These are phyloP conservation scores for Chloropsis cyanopogon DNA, from an alignment of 2,113 vertebrate genomes.

Conservation along the genomic window DNA sequence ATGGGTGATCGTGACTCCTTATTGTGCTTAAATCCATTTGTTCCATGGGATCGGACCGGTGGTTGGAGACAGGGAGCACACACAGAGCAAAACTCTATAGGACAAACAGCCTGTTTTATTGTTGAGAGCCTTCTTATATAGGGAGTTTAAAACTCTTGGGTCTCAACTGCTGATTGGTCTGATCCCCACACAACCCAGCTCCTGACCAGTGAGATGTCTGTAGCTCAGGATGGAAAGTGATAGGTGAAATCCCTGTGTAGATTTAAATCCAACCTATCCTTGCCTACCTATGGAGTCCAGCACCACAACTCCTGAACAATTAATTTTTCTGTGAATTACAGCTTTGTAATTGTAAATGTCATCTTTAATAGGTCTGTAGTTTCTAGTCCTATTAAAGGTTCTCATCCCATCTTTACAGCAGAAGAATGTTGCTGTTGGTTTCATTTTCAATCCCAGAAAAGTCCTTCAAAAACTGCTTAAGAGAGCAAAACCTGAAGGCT, in stretches of 20 bases:
- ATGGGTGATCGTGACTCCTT: not conserved
- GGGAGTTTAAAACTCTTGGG: not conserved
- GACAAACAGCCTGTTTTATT: not conserved
- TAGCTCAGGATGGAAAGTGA: not conserved
- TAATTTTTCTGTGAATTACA: not conserved
- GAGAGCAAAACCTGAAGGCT: not conserved
- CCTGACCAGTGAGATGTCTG: not conserved
- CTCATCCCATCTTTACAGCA: not conserved
- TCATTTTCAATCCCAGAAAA: not conserved
- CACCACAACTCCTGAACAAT: not conserved
- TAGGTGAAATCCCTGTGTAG: no score
- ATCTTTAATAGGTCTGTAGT: not conserved
- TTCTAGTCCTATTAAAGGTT: not conserved
- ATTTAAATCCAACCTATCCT: not conserved
- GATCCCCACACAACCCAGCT: not conserved
- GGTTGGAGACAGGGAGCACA: not conserved
- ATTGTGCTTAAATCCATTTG: not conserved
- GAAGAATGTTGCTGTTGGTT: accelerated
- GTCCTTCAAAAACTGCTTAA: not conserved
- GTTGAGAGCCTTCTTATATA: not conserved
- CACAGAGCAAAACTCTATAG: not conserved
- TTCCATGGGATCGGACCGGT: no score
- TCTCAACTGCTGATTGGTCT: not conserved
- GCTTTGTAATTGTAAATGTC: not conserved
- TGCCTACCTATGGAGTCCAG: not conserved